Conservation (phyloP, 2,797 vertebrate species). For the Menidia menidia region DNA sequence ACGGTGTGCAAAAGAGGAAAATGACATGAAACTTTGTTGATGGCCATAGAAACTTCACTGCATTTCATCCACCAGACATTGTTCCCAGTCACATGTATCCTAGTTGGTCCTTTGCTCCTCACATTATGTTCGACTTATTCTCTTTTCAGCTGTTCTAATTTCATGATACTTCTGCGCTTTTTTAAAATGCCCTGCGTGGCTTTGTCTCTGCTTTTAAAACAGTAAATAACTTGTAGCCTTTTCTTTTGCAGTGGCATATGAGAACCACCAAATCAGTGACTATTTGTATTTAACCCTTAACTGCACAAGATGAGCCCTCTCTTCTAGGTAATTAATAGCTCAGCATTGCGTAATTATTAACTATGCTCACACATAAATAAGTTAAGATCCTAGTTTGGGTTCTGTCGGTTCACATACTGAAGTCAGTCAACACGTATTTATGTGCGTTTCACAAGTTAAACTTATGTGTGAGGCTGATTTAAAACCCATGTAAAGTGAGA, state of each 20-base stretch:
- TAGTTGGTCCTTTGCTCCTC: no score
- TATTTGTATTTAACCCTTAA: conserved; percentile 32
- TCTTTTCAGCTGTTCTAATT: neutral
- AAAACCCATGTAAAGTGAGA: no score
- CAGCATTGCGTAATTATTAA: conserved; percentile 26
- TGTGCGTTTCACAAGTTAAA: no score
- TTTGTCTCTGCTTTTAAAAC: neutral
- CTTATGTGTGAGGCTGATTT: no score
- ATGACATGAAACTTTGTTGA: no score
- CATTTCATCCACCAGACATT: no score
- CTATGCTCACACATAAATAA: conserved; percentile 45
- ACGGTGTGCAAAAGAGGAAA: no score
- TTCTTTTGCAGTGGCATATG: conserved; percentile 1
- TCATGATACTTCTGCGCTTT: no score
- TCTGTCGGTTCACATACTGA: conserved; percentile 37
- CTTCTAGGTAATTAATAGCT: conserved; percentile 34
- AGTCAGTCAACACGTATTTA: conserved; percentile 16
- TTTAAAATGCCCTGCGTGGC: neutral
- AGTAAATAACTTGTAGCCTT: neutral
- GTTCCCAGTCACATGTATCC: no score
- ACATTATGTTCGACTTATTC: neutral
- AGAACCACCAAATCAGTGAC: conserved; percentile 1
- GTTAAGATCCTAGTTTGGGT: conserved; percentile 43
- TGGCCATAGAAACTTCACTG: no score
- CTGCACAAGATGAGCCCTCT: conserved; percentile 27